Conservation (phyloP, 2,888 invertebrate species). For the Colostygia pectinataria region DNA sequence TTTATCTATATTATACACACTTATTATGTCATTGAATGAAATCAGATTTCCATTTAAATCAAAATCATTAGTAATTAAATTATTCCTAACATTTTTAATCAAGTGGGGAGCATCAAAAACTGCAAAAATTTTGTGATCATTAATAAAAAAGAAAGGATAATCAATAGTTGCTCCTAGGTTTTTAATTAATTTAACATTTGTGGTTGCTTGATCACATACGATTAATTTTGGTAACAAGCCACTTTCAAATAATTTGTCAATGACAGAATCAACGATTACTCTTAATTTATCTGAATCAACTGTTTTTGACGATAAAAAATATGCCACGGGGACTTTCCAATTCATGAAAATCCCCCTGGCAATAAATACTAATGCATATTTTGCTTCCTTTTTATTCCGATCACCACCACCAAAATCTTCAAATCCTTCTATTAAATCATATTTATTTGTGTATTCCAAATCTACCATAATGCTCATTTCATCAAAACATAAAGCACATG, state of each 20-base stretch:
- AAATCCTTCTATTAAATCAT: constrained; percentile 2
- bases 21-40: not conserved
- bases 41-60: not conserved
- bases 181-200: not conserved
- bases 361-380: not conserved
- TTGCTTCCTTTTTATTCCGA: not conserved
- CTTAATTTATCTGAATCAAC: not conserved
- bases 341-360: not conserved
- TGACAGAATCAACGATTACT: not conserved
- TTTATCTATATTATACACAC: not conserved
- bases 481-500: constrained; percentile 1
- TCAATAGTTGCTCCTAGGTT: not conserved
- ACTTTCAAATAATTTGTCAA: not conserved
- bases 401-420: constrained; percentile 1
- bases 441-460: not conserved
- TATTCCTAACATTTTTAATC: not conserved
- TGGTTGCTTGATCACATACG: not conserved
- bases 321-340: not conserved
- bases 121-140: not conserved
- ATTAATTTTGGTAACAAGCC: not conserved
- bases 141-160: not conserved
- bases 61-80: not conserved
- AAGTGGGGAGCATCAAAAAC: not conserved
- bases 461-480: constrained; percentile 2
- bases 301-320: not conserved